Evolutionary conservation across 2,888 invertebrate genomes (phyloP).

Genomic region (Blomia tropicalis): DNA sequence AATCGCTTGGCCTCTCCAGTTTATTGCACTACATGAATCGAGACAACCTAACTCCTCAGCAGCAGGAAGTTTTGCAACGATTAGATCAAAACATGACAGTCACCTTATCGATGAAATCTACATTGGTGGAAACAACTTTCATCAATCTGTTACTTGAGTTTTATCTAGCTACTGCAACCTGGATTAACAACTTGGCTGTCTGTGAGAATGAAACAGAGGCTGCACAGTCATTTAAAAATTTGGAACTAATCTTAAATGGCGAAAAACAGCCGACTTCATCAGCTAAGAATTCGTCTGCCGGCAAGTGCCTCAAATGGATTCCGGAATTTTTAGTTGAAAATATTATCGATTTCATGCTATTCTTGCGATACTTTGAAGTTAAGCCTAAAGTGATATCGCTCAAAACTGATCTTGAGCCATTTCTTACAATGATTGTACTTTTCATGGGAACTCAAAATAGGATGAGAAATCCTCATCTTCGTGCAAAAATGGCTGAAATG

Average conservation of each 20-base stretch:
- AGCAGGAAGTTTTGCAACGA: slow-evolving; percentile 36
- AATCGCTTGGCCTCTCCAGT: slow-evolving; percentile 43
- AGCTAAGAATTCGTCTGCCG: slow-evolving; percentile 30
- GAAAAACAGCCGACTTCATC: slow-evolving; percentile 27
- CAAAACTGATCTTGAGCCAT: slow-evolving; percentile 33
- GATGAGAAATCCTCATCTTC: slow-evolving; percentile 75
- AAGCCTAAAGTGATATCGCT: slow-evolving; percentile 46
- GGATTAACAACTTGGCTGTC: slow-evolving; percentile 66
- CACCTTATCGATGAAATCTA: slow-evolving; percentile 40
- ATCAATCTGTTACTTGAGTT: slow-evolving; percentile 55
- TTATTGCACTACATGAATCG: slow-evolving; percentile 19
- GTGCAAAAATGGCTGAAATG: slow-evolving; percentile 75
- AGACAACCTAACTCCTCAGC: slow-evolving; percentile 32
- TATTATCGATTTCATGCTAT: slow-evolving; percentile 59
- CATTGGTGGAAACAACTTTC: slow-evolving; percentile 56
- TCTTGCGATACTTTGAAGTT: slow-evolving; percentile 50
- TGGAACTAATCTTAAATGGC: background rate
- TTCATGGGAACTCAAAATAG: slow-evolving; percentile 70
- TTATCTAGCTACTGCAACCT: slow-evolving; percentile 61
- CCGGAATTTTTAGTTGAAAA: slow-evolving; percentile 83
- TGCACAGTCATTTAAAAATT: slow-evolving; percentile 19
- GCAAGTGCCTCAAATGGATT: slow-evolving; percentile 46
- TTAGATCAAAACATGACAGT: slow-evolving; percentile 28
- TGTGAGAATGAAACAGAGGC: slow-evolving; percentile 31
- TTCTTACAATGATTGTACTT: slow-evolving; percentile 51